Conservation (phyloP, 2,888 invertebrate genomes). For the Tipula vernalis region DNA sequence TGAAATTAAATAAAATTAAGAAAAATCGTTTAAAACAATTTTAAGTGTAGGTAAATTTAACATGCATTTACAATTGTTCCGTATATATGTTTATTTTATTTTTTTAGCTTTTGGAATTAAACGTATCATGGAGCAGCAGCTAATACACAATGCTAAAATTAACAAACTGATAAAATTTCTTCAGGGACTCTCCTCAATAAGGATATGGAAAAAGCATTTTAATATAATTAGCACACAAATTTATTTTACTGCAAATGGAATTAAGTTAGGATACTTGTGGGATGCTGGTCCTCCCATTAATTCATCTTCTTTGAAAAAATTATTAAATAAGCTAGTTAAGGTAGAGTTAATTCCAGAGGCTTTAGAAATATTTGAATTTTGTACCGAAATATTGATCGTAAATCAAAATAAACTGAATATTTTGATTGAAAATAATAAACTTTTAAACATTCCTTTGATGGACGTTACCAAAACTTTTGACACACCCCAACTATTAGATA, state of each 20-base stretch:
- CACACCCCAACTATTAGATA: not conserved
- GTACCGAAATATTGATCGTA: not conserved
- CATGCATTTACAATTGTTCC: too few species aligned
- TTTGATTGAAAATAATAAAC: not conserved
- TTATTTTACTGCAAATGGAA: not conserved
- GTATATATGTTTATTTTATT: too few species aligned
- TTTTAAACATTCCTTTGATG: not conserved
- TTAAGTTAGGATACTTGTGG: not conserved
- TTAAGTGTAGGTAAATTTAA: too few species aligned
- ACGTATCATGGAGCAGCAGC: not conserved
- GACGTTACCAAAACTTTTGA: not conserved
- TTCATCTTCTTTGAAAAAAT: not conserved
- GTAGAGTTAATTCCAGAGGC: not conserved
- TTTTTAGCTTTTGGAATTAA: too few species aligned
- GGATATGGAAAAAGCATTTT: not conserved
- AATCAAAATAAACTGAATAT: not conserved
- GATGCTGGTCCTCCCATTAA: not conserved
- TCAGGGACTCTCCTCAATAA: not conserved
- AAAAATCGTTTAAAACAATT: too few species aligned
- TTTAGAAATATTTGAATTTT: not conserved
- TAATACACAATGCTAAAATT: not conserved
- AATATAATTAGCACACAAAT: not conserved
- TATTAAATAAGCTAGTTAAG: not conserved
- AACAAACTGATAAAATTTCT: not conserved
- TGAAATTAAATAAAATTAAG: too few species aligned